Evolutionary conservation across 2,888 invertebrate genomes (phyloP), one percentile per base, ranked within the genome.

Genomic region (Trissoscelio sp.): DNA sequence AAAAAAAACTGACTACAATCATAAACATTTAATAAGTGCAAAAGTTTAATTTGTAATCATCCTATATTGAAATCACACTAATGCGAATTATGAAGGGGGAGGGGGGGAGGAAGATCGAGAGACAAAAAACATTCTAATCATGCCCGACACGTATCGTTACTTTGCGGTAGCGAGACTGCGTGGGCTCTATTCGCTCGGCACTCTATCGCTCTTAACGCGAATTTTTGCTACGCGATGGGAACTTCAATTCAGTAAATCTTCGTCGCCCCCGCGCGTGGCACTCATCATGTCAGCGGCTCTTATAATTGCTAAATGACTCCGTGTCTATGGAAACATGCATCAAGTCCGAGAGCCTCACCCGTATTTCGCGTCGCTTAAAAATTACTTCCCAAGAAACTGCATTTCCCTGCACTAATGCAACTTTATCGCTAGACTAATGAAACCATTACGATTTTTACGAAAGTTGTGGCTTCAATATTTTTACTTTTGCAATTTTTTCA

Each of bases 371-470:
- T n/a, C 34, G 20, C 37, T 31, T n/a, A 64, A 73, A 73, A 73
- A 67, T 73, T 2, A 3, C 14, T n/a, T 4, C 14, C 72, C 82
- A 83, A 84, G 83, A 83, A 84, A 84, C 57, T 78, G 60, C 53
- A 31, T 66, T 78, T 80, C 51, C 55, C 77, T 57, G 72, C 80
- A 55, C 82, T 85, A 83, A 84, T 75, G 83, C 80, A 72, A 81
- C 72, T 84, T 85, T 85, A 85, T 86, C 81, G 83, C 81, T 78
- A 67, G 80, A n/a, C n/a, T 85, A 85, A 86, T 86, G 85, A 86
- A 86, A 85, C 79, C 85, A 84, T 85, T 85, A 85, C 81, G 70
- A 57, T 64, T 77, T 81, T 84, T 83, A 79, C 79, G 81, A 82
- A 83, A 84, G 79, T 77, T 70, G 69, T 48, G 72, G 78, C 58